Percentiles rank a stretch among this genome's conserved stretches.
Conservation (phyloP, 2,888 invertebrate species). For the Vesta saturnalis region DNA sequence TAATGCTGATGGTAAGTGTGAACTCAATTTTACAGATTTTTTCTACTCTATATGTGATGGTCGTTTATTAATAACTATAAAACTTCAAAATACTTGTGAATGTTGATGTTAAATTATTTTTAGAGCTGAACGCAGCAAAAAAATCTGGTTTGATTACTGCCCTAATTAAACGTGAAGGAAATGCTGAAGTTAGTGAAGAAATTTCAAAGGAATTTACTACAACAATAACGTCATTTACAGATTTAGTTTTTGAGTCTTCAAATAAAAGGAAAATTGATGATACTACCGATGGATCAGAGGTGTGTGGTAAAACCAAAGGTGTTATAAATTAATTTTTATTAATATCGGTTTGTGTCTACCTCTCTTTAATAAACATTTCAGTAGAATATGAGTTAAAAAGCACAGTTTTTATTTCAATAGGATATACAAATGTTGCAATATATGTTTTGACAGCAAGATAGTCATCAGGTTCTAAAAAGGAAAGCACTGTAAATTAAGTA, state of each 20-base stretch:
- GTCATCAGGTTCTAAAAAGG: no score
- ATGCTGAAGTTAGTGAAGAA: conserved; percentile 73
- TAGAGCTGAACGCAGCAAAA: conserved; percentile 87
- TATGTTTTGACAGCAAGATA: no score
- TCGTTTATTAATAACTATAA: no score
- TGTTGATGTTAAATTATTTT: conserved; percentile 72
- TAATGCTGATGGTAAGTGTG: conserved; percentile 73
- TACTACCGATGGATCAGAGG: conserved; percentile 53
- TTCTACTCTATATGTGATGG: conserved; percentile 18
- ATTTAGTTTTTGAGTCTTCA: conserved; percentile 60
- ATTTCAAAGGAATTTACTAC: conserved; percentile 67
- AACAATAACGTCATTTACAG: conserved; percentile 69
- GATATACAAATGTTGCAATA: no score
- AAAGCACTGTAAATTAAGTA: no score
- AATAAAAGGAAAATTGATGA: conserved; percentile 58
- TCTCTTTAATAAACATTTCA: no score
- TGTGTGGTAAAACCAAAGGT: conserved; percentile 46
- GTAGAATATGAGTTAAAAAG: no score
- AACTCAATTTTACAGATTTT: neutral
- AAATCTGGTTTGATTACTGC: conserved; percentile 75
- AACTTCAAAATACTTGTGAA: no score
- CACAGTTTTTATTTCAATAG: no score
- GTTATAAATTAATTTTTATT: conserved; percentile 29
- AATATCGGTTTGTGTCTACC: conserved; percentile 15
- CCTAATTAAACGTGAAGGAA: conserved; percentile 82